A percentile compares a stretch with the other conserved stretches of the same genome.
Evolutionary conservation across 2,797 vertebrate genomes (phyloP).

Genomic region (Acanthiza pusilla): DNA sequence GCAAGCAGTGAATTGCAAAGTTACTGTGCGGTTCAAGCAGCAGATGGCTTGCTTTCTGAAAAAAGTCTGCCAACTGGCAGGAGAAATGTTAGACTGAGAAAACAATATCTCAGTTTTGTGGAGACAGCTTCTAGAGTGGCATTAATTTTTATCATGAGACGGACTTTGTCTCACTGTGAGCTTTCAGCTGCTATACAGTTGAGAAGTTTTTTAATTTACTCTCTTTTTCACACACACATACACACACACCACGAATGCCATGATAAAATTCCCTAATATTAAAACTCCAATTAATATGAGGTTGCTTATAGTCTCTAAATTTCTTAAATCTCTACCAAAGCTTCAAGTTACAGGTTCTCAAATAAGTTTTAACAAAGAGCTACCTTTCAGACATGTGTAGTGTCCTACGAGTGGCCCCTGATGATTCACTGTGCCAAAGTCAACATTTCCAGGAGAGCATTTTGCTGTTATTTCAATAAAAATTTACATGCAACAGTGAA

Average conservation of each 20-base stretch:
- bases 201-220: not conserved
- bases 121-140: not conserved
- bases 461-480: not conserved
- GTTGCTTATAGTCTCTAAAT: not conserved
- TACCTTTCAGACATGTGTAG: not conserved
- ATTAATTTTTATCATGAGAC: not conserved
- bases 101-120: conserved; percentile 41
- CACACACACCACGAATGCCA: not conserved
- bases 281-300: not conserved
- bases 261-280: not conserved
- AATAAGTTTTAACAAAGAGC: not conserved
- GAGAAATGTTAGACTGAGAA: conserved; percentile 37
- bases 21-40: not conserved
- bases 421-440: not conserved
- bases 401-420: not conserved
- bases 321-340: not conserved
- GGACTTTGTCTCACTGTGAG: not conserved
- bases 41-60: conserved; percentile 30
- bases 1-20: not conserved
- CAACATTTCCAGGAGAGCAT: not conserved
- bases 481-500: not conserved
- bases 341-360: not conserved
- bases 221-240: not conserved
- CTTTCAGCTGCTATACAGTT: not conserved
- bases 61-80: conserved; percentile 16